A percentile compares a stretch with the other conserved stretches of the same genome.
Evolutionary conservation across 2,113 vertebrate species (phyloP).

Genomic region (Gila orcuttii): DNA sequence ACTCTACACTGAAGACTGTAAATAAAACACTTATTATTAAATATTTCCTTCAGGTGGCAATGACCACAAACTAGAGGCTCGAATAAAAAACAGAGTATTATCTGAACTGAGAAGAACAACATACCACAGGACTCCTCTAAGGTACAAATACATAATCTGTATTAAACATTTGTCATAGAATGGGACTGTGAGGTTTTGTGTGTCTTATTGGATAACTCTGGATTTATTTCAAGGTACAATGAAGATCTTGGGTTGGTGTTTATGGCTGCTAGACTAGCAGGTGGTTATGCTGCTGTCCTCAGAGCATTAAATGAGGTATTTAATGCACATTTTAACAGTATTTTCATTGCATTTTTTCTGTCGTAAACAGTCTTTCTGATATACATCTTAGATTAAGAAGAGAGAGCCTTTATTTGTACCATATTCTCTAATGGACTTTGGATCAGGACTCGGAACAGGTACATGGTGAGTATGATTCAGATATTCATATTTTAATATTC

Average conservation of each 20-base stretch:
- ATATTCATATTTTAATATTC: background rate
- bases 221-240: constrained; percentile 72
- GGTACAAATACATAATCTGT: constrained; percentile 68
- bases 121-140: constrained; percentile 83
- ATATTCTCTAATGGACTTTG: constrained; percentile 85
- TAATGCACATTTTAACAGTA: background rate
- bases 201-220: background rate
- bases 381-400: constrained; percentile 78
- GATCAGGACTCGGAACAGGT: constrained; percentile 83
- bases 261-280: constrained; percentile 84
- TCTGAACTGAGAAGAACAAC: constrained; percentile 76
- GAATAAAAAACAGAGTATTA: constrained; percentile 75
- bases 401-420: constrained; percentile 79
- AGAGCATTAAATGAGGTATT: constrained; percentile 85
- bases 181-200: background rate
- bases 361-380: background rate
- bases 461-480: constrained; percentile 75
- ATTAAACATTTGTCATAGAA: background rate
- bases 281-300: constrained; percentile 82
- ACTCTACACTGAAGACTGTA: background rate
- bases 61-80: constrained; percentile 61
- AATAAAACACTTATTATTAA: background rate
- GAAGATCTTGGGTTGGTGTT: constrained; percentile 80
- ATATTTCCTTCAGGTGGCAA: constrained; percentile 62
- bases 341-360: background rate